Evolutionary conservation across 1,140 invertebrate genomes (phyloP).

Genomic region (Orius laevigatus): DNA sequence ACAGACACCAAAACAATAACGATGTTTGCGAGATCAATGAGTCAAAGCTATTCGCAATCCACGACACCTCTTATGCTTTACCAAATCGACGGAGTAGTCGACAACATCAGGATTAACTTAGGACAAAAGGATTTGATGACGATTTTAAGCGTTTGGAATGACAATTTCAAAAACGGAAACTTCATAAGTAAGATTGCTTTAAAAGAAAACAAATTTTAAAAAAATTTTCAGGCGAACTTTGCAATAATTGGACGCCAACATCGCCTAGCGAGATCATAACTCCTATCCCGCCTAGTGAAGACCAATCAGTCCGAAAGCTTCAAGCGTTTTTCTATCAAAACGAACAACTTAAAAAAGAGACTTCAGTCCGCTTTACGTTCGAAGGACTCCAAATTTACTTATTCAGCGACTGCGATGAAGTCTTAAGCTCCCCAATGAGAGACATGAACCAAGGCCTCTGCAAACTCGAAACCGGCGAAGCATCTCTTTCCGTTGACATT

Average conservation of each 20-base stretch:
- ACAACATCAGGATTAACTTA: constrained; percentile 45
- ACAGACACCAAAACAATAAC: constrained; percentile 18
- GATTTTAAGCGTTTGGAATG: constrained; percentile 47
- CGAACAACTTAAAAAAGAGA: constrained; percentile 42
- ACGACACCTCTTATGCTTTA: constrained; percentile 31
- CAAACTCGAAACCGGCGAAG: constrained; percentile 52
- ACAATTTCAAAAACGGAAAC: constrained; percentile 38
- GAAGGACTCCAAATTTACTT: constrained; percentile 51
- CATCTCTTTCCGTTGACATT: constrained; percentile 40
- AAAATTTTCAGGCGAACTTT: constrained; percentile 15
- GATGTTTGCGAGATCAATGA: constrained; percentile 7
- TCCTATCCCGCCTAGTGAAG: constrained; percentile 26
- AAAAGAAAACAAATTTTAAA: neutral
- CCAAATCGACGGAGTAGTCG: constrained; percentile 48
- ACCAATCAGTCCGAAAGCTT: constrained; percentile 46
- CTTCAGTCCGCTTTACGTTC: constrained; percentile 38
- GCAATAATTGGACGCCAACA: constrained; percentile 19
- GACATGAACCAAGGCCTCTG: constrained; percentile 55
- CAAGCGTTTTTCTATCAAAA: constrained; percentile 56
- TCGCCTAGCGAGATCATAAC: constrained; percentile 20
- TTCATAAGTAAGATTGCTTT: constrained; percentile 24
- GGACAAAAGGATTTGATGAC: constrained; percentile 55
- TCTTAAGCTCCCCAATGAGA: constrained; percentile 52
- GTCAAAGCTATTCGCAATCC: constrained; percentile 15
- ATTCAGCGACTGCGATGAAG: constrained; percentile 55